phyloP scores from a whole-genome alignment of 2,888 invertebrate species.

The Xylota sylvarum region DNA sequence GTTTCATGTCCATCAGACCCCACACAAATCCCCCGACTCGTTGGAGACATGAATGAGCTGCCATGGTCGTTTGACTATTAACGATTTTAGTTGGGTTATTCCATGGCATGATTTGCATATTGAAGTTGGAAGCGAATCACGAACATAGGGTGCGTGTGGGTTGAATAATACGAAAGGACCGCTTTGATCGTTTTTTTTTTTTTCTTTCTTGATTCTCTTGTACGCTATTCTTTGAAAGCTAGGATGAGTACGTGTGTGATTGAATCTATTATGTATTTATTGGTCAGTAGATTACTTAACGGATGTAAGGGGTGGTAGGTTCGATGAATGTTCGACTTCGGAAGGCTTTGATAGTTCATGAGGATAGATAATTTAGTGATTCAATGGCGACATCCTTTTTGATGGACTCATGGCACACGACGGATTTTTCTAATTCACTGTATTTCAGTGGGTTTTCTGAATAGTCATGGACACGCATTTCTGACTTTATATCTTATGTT shows the following conservation, averaged over 20 bases:
- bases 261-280: constrained; percentile 54
- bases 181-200: constrained; percentile 62
- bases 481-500: not conserved
- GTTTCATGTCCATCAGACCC: constrained; percentile 77
- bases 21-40: constrained; percentile 74
- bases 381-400: constrained; percentile 11
- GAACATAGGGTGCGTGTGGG: constrained; percentile 72
- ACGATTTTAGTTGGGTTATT: constrained; percentile 68
- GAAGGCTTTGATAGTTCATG: constrained; percentile 31
- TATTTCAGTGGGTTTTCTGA: not conserved
- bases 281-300: constrained; percentile 54
- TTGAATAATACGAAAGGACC: constrained; percentile 64
- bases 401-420: constrained; percentile 18
- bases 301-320: constrained; percentile 32
- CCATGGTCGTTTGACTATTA: constrained; percentile 70
- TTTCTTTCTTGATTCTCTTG: not conserved
- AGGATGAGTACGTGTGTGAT: constrained; percentile 44
- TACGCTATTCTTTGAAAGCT: constrained; percentile 13
- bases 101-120: constrained; percentile 72
- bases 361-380: not conserved
- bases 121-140: constrained; percentile 74
- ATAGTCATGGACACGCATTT: constrained; percentile 6
- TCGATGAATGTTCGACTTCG: constrained; percentile 29
- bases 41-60: constrained; percentile 74
- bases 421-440: not conserved